A percentile compares a stretch with the other conserved stretches of the same genome.
Evolutionary conservation across 2,113 vertebrate species (phyloP).

Genomic region (Psittacara wagleri): DNA sequence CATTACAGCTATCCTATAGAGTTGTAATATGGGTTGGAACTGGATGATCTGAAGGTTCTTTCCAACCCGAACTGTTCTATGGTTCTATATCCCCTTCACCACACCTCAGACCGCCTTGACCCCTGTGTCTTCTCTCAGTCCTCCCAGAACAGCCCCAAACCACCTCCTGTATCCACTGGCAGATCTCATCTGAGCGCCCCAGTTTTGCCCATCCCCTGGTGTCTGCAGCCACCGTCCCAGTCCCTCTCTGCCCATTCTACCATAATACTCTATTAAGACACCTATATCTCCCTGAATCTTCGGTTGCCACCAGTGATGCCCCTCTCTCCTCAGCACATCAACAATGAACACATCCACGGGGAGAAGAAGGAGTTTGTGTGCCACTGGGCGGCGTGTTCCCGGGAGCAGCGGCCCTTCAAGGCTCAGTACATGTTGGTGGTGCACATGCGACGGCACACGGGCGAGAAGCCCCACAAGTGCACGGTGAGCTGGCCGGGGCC

Average conservation of each 20-base stretch:
- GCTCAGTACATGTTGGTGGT: slow-evolving; percentile 99
- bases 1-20: rapidly evolving
- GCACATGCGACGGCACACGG: slow-evolving; percentile 96
- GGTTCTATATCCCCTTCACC: no score
- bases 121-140: background rate
- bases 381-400: slow-evolving; percentile 93
- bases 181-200: background rate
- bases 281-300: background rate
- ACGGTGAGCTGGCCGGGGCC: slow-evolving; percentile 80
- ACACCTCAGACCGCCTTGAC: background rate
- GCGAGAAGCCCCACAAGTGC: slow-evolving; percentile 98
- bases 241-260: background rate
- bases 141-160: background rate
- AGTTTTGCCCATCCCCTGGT: background rate
- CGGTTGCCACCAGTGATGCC: background rate
- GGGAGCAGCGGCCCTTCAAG: slow-evolving; percentile 96
- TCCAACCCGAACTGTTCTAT: background rate
- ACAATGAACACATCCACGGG: slow-evolving; percentile 97
- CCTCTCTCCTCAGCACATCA: slow-evolving; percentile 86
- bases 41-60: background rate
- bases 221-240: background rate
- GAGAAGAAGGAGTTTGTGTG: slow-evolving; percentile 99
- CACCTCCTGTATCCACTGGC: background rate
- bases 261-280: rapidly evolving
- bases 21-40: background rate